Evolutionary conservation across 2,797 vertebrate species (phyloP), one percentile per base, ranked within the genome.

Genomic region (Pangasius sanitwongsei): DNA sequence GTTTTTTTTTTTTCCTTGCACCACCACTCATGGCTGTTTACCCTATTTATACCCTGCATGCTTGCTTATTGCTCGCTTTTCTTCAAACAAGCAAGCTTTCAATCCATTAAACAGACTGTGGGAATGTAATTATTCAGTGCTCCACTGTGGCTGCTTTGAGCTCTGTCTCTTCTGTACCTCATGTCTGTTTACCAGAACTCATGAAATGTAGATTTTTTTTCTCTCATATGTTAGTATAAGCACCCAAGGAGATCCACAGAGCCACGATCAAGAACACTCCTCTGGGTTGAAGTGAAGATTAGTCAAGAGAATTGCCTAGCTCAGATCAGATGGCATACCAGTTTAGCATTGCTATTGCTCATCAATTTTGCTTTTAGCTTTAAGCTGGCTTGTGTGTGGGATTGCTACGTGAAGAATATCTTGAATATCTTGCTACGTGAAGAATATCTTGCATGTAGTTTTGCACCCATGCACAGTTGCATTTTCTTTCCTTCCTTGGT

Each of bases 101-200:
- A 95, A 94, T 96, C 95, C 95, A 95, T 96, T 96, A 96, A 93
- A 91, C 78, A 90, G 92, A 93, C 94, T 92, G 87, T 91, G 90
- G 94, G 94, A 94, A 96, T 95, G 93, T 94, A 94, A 83, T 96
- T 95, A 96, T 96, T 96, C 94, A 94, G 92, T 89, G 92, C 91
- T 92, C 92, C 94, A 93, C 94, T 95, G 94, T 93, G 4, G 41
- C 59, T 48, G 41, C 41, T 83, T 65, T 2, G 59, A 65, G 82
- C 61, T 44, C 61, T 9, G 59, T 83, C 37, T 83, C 41, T 65
- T 83, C 28, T 93, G 92, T 94, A 91, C 85, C 82, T 57, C 87
- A 75, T 57, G 89, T 57, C 91, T 92, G 89, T 90, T 92, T 90
- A 92, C 88, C 85, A 77, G 65, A 81, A 93, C 95, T 95, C 95